These are phyloP conservation scores for Aurelia aurita DNA, from an alignment of 30 jellyfish, hydroid and myxozoan species.

Conservation along the genomic window DNA sequence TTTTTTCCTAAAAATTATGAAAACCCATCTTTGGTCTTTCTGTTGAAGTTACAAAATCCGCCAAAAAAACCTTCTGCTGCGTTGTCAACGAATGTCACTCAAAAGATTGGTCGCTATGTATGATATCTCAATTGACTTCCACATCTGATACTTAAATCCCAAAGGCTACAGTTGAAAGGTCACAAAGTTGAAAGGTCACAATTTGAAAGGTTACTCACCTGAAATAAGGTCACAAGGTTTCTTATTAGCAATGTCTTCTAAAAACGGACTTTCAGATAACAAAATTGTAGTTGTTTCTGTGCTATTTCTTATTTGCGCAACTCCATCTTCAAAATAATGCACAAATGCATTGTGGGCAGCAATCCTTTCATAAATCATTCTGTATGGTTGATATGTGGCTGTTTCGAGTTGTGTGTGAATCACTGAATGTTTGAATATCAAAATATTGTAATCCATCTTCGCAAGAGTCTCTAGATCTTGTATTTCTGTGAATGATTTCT, in stretches of 20 bases:
- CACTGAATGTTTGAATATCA: constrained; percentile 42
- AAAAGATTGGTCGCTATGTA: no score
- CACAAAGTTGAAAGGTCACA: no score
- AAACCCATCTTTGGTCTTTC: no score
- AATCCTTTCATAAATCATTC: constrained; percentile 38
- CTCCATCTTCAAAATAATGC: constrained; percentile 31
- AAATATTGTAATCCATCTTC: constrained; percentile 41
- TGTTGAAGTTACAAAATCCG: no score
- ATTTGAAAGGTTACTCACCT: constrained; percentile 16
- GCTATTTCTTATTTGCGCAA: constrained; percentile 34
- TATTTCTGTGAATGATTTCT: constrained; percentile 34
- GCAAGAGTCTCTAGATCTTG: constrained; percentile 49
- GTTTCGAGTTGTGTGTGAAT: constrained; percentile 43
- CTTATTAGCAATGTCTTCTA: constrained; percentile 46
- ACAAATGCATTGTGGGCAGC: constrained; percentile 47
- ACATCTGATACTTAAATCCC: no score
- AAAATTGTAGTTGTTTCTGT: constrained; percentile 39
- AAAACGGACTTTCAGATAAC: constrained; percentile 45
- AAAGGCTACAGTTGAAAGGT: no score
- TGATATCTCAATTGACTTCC: no score
- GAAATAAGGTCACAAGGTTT: constrained; percentile 54
- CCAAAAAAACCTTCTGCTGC: no score
- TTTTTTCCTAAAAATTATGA: no score
- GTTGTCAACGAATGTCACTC: no score
- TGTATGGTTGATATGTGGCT: constrained; percentile 40